A percentile compares a stretch with the other conserved stretches of the same genome.
These are phyloP conservation scores for Pangasius krempfi DNA, from an alignment of 2,797 vertebrate species.

Conservation along the genomic window DNA sequence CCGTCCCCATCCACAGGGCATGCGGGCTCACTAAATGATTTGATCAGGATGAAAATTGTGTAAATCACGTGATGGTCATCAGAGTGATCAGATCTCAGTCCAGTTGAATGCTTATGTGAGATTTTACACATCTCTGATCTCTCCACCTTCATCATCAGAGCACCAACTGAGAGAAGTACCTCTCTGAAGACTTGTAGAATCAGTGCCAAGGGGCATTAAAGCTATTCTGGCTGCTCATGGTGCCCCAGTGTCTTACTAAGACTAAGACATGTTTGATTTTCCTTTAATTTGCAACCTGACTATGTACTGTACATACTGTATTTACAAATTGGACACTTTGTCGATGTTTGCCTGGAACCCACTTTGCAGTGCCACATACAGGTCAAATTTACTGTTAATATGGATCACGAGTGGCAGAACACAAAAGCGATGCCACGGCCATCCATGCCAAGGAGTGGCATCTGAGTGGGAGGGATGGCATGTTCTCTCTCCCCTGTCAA, in stretches of 20 bases:
- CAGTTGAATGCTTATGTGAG: not conserved
- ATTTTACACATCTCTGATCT: not conserved
- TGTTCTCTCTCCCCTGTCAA: too few species aligned
- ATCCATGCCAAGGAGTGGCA: too few species aligned
- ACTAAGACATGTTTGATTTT: not conserved
- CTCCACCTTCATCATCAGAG: not conserved
- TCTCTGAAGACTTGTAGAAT: conserved; percentile 1
- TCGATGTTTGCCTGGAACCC: not conserved
- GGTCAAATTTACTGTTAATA: not conserved
- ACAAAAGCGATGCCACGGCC: too few species aligned
- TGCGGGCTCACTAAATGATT: not conserved
- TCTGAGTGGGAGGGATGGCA: too few species aligned
- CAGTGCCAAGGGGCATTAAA: not conserved
- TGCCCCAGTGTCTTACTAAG: not conserved
- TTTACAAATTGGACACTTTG: too few species aligned
- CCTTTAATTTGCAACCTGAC: not conserved
- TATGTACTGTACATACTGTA: too few species aligned
- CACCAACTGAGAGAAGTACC: not conserved
- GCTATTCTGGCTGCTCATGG: not conserved
- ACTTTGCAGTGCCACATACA: too few species aligned
- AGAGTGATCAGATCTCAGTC: not conserved
- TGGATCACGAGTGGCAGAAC: not conserved
- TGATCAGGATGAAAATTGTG: not conserved
- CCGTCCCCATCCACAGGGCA: too few species aligned
- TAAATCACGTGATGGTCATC: not conserved